Evolutionary conservation across 2,888 invertebrate genomes (phyloP).

Genomic region (Lithophane ornitopus): DNA sequence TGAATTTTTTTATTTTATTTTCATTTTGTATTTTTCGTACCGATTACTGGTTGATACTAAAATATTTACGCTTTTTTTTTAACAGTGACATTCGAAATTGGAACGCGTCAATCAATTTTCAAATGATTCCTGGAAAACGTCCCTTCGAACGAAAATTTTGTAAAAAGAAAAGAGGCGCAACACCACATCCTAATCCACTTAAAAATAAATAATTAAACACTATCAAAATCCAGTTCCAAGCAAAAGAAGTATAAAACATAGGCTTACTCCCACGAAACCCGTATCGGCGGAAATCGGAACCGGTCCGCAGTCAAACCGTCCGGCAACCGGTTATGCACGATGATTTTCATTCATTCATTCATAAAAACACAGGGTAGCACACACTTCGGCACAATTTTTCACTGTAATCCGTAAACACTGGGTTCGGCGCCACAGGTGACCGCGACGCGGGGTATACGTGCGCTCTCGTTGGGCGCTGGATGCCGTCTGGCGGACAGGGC

Average conservation of each 20-base stretch:
- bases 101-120: conserved; percentile 28
- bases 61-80: conserved; percentile 9
- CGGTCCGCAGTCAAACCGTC: conserved; percentile 77
- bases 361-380: conserved; percentile 74
- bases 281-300: conserved; percentile 80
- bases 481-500: conserved; percentile 78
- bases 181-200: conserved; percentile 52
- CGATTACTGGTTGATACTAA: background rate
- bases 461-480: conserved; percentile 71
- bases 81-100: conserved; percentile 10
- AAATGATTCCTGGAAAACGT: conserved; percentile 19
- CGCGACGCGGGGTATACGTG: conserved; percentile 67
- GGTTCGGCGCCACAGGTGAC: conserved; percentile 82
- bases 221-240: conserved; percentile 68
- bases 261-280: conserved; percentile 79
- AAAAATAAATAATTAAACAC: conserved; percentile 65
- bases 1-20: conserved; percentile 5
- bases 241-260: conserved; percentile 68
- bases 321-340: conserved; percentile 74
- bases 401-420: conserved; percentile 80
- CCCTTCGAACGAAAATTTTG: background rate
- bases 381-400: conserved; percentile 74
- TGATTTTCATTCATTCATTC: conserved; percentile 74
- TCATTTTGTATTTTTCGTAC: conserved; percentile 5
- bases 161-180: conserved; percentile 19